phyloP scores from a whole-genome alignment of 2,113 vertebrate species.

The Microtus ochrogaster region DNA sequence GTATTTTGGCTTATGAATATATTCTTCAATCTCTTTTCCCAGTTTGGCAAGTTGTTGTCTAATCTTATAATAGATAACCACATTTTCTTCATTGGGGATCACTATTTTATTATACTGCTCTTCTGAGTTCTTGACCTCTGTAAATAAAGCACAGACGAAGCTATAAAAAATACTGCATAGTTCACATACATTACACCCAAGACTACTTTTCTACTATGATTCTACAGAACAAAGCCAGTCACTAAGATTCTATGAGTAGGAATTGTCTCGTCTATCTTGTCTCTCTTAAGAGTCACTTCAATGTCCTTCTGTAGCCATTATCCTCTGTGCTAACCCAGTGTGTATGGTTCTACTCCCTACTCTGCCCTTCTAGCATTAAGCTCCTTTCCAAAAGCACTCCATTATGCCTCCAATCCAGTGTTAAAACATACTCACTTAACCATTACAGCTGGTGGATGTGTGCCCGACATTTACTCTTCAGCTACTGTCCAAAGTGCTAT shows the following conservation, averaged over 20 bases:
- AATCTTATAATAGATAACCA: slow-evolving; percentile 97
- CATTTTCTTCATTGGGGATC: slow-evolving; percentile 96
- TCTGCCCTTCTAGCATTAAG: neutral
- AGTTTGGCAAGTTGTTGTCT: slow-evolving; percentile 96
- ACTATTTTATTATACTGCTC: slow-evolving; percentile 94
- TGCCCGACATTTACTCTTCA: neutral
- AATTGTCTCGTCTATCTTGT: neutral
- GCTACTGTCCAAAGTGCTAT: neutral
- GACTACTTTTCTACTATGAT: neutral
- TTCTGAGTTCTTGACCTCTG: slow-evolving; percentile 90
- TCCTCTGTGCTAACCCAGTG: neutral
- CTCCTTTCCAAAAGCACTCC: neutral
- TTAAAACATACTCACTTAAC: neutral
- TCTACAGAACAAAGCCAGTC: neutral
- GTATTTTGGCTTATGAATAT: slow-evolving; percentile 96
- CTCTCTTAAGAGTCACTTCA: neutral
- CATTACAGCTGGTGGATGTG: too few relatives aligned
- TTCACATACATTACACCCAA: neutral
- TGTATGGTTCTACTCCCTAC: too few relatives aligned
- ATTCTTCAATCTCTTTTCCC: slow-evolving; percentile 96
- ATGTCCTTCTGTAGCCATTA: neutral
- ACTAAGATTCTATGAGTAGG: neutral
- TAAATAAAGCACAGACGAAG: slow-evolving; percentile 49
- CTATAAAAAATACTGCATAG: neutral
- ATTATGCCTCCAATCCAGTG: neutral